Evolutionary conservation across 2,113 vertebrate species (phyloP).

Genomic region (Misgurnus anguillicaudatus): DNA sequence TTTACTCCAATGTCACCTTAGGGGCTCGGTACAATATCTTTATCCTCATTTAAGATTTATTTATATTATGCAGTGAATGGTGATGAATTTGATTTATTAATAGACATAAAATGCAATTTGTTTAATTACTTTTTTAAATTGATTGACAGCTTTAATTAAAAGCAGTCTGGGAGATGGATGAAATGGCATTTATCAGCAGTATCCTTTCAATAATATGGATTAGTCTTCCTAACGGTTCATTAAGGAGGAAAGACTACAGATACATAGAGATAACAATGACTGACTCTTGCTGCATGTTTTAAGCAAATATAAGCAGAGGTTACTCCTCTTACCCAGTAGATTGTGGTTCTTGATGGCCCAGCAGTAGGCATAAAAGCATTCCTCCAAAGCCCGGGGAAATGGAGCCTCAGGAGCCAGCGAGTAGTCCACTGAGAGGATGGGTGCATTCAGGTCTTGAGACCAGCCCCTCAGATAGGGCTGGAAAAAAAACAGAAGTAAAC

Average conservation of each 20-base stretch:
- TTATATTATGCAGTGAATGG: no score
- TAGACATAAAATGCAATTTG: no score
- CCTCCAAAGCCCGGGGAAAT: constrained; percentile 87
- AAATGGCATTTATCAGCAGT: background rate
- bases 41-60: no score
- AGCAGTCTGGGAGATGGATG: background rate
- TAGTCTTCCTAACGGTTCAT: background rate
- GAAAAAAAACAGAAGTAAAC: background rate
- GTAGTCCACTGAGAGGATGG: constrained; percentile 90
- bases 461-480: constrained; percentile 88
- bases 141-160: background rate
- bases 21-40: no score
- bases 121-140: no score
- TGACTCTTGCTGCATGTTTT: background rate
- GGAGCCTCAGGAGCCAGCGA: constrained; percentile 89
- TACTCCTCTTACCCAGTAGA: constrained; percentile 75
- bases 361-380: constrained; percentile 92
- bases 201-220: background rate
- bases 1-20: no score
- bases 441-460: constrained; percentile 84
- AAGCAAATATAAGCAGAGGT: no score
- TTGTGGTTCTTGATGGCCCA: constrained; percentile 85
- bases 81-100: no score
- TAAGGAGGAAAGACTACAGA: background rate
- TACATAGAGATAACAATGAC: background rate